phyloP scores from a whole-genome alignment of 2,797 vertebrate species.

The Vipera latastei region DNA sequence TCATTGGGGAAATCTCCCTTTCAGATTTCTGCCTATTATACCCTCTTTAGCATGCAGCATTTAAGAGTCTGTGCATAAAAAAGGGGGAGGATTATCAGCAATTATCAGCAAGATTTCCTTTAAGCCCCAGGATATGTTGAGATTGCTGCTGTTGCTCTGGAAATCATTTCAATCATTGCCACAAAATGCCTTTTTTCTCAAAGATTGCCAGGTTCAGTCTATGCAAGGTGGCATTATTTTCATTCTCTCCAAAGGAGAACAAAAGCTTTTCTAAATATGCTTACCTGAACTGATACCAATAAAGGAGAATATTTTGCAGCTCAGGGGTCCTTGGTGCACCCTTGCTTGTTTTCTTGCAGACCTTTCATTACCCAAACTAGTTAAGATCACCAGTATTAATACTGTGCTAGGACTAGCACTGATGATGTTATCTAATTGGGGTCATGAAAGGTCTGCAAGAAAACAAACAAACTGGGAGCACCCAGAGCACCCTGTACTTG shows the following conservation, averaged over 20 bases:
- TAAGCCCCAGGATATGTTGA: neutral
- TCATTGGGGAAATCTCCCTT: no score
- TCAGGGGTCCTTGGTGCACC: neutral
- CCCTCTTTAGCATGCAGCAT: neutral
- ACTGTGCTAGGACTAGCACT: neutral
- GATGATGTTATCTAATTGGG: neutral
- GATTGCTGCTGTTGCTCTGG: neutral
- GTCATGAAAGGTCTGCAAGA: neutral
- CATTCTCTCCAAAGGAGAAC: neutral
- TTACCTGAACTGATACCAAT: neutral
- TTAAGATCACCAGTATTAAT: neutral
- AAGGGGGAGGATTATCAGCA: neutral
- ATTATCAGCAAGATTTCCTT: neutral
- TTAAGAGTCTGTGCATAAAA: neutral
- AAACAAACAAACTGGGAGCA: neutral
- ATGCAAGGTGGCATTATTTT: neutral
- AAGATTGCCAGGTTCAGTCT: neutral
- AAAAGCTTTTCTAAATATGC: neutral
- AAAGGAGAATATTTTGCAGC: neutral
- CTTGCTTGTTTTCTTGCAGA: neutral
- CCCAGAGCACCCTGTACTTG: neutral
- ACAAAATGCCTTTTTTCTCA: neutral
- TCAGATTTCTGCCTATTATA: neutral
- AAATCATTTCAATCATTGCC: neutral
- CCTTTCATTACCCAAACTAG: neutral